A percentile compares a stretch with the other conserved stretches of the same genome.
phyloP scores from a whole-genome alignment of 2,888 invertebrate genomes.

The Ochropleura plecta region DNA sequence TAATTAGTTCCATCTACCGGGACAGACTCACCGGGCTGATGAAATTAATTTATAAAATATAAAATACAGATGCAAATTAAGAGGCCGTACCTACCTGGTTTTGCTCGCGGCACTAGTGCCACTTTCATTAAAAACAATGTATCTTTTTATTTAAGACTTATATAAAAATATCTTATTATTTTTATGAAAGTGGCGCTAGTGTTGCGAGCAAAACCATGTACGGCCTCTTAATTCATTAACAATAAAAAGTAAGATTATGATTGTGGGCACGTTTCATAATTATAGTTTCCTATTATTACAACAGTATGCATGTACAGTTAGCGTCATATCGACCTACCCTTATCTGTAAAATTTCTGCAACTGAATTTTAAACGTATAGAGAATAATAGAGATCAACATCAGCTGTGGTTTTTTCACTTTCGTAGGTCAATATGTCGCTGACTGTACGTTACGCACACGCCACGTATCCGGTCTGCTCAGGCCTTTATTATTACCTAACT shows the following conservation, averaged over 20 bases:
- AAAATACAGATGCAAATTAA: slow-evolving; percentile 41
- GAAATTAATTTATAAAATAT: slow-evolving; percentile 48
- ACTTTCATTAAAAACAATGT: slow-evolving; percentile 38
- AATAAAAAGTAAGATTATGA: slow-evolving; percentile 42
- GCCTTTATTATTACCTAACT: neutral
- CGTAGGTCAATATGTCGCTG: slow-evolving; percentile 2
- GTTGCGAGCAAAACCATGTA: slow-evolving; percentile 33
- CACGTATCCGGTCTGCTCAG: neutral
- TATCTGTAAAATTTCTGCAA: slow-evolving; percentile 3
- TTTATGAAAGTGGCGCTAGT: slow-evolving; percentile 25
- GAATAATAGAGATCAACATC: slow-evolving; percentile 12
- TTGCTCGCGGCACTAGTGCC: slow-evolving; percentile 44
- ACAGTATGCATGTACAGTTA: slow-evolving; percentile 32
- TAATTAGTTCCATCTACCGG: slow-evolving; percentile 48
- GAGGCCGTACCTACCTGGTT: slow-evolving; percentile 46
- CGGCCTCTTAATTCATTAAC: slow-evolving; percentile 33
- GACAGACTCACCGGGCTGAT: slow-evolving; percentile 48
- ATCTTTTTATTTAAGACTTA: slow-evolving; percentile 5
- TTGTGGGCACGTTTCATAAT: slow-evolving; percentile 35
- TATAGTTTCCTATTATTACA: slow-evolving; percentile 46
- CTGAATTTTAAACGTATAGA: no score
- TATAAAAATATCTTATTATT: slow-evolving; percentile 34
- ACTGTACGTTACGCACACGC: slow-evolving; percentile 13
- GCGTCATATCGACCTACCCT: slow-evolving; percentile 28
- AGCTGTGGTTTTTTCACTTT: slow-evolving; percentile 4